phyloP scores from a whole-genome alignment of 2,888 invertebrate genomes.

The Azorinus chamasolen region DNA sequence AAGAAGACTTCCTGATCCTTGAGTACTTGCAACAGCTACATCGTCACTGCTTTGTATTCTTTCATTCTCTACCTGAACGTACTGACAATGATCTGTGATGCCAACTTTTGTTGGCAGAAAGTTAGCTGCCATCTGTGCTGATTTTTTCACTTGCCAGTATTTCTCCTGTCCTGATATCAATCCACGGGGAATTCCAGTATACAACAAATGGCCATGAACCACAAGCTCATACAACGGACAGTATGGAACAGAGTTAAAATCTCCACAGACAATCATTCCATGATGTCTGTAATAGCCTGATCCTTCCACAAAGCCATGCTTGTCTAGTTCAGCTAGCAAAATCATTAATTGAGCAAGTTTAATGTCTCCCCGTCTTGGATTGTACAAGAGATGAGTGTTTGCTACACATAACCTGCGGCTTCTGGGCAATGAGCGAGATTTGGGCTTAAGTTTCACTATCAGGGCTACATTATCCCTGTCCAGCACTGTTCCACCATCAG shows the following conservation, averaged over 20 bases:
- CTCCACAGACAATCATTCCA: conserved; percentile 96
- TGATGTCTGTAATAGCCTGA: conserved; percentile 87
- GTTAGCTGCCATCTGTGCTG: conserved; percentile 47
- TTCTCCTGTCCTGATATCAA: conserved; percentile 85
- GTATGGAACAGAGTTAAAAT: conserved; percentile 94
- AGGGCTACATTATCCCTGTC: conserved; percentile 96
- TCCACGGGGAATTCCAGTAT: conserved; percentile 79
- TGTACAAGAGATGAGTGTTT: conserved; percentile 97
- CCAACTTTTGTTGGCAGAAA: conserved; percentile 85
- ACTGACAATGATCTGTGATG: conserved; percentile 87
- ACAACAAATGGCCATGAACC: conserved; percentile 89
- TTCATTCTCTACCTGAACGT: conserved; percentile 41
- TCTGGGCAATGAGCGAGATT: conserved; percentile 14
- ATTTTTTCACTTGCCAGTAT: conserved; percentile 44
- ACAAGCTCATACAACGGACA: conserved; percentile 92
- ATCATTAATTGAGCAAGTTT: conserved; percentile 95
- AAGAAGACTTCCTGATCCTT: conserved; percentile 89
- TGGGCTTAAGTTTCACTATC: conserved; percentile 90
- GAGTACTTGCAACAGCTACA: conserved; percentile 77
- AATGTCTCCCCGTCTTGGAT: conserved; percentile 95
- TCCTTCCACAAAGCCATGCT: conserved; percentile 87
- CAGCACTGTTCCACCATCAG: conserved; percentile 88
- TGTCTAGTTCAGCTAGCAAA: conserved; percentile 94
- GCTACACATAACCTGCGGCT: conserved; percentile 90
- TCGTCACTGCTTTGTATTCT: background rate